phyloP scores from a whole-genome alignment of 2,797 vertebrate species.

The Perodicticus potto region DNA sequence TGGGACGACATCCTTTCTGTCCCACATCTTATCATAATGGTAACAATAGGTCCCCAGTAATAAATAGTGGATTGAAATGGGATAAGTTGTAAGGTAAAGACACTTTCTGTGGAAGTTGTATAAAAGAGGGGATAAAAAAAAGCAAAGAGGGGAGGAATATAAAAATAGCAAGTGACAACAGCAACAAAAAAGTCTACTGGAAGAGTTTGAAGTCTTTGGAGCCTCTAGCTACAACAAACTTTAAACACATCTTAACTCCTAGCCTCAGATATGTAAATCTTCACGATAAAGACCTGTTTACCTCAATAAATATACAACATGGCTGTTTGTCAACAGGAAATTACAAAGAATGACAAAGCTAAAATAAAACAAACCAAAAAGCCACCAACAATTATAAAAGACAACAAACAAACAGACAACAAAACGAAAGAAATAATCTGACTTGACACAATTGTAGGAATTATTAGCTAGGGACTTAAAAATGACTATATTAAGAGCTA shows the following conservation, averaged over 20 bases:
- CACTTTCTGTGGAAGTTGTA: not conserved
- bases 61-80: not conserved
- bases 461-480: not conserved
- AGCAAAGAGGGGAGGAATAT: not conserved
- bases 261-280: not conserved
- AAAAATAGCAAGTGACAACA: not conserved
- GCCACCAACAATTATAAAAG: not conserved
- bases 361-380: not conserved
- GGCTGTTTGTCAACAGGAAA: not conserved
- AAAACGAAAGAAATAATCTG: not conserved
- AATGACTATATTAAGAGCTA: not conserved
- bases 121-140: not conserved
- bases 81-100: not conserved
- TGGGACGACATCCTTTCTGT: not conserved
- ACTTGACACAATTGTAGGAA: not conserved
- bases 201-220: not conserved
- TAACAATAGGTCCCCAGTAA: not conserved
- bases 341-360: not conserved
- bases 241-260: not conserved
- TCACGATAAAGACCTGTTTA: not conserved
- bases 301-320: not conserved
- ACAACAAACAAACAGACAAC: not conserved
- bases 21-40: not conserved
- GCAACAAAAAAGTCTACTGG: not conserved
- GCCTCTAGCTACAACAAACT: not conserved